Conservation (phyloP, 2,113 vertebrate genomes). For the Tenrec ecaudatus region DNA sequence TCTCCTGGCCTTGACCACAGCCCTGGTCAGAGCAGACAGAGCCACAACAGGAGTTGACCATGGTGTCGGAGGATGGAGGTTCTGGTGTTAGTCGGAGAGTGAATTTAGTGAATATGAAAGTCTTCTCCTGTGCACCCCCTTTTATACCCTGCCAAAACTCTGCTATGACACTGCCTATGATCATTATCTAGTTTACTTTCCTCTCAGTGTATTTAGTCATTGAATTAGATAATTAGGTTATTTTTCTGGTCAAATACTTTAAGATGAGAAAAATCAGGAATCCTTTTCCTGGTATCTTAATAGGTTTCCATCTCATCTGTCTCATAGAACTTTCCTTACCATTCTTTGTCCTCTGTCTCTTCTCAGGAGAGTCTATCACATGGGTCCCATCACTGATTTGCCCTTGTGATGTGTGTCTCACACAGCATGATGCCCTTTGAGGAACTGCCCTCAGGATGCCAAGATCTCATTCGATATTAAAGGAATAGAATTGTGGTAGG, state of each 20-base stretch:
- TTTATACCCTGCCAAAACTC: neutral
- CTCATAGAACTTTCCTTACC: neutral
- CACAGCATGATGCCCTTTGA: neutral
- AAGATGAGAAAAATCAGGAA: constrained; percentile 29
- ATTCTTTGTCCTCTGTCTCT: neutral
- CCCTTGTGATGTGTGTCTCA: neutral
- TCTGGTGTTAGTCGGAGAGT: neutral
- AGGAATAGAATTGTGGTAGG: neutral
- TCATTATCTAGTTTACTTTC: constrained; percentile 4
- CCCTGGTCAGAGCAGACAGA: neutral
- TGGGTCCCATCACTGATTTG: neutral
- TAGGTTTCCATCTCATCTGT: neutral
- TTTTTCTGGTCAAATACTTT: constrained; percentile 8
- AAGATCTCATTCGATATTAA: constrained; percentile 45
- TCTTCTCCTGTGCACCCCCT: neutral
- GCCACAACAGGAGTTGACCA: constrained; percentile 47
- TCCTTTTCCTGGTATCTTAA: neutral
- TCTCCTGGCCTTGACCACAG: neutral
- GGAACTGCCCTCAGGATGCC: neutral
- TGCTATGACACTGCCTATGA: neutral
- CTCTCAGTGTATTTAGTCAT: constrained; percentile 17
- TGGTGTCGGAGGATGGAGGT: constrained; percentile 27
- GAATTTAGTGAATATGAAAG: neutral
- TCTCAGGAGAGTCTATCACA: neutral
- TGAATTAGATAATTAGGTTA: neutral